A percentile compares a stretch with the other conserved stretches of the same genome.
Evolutionary conservation across 2,113 vertebrate species (phyloP).

Genomic region (Cebidichthys violaceus): DNA sequence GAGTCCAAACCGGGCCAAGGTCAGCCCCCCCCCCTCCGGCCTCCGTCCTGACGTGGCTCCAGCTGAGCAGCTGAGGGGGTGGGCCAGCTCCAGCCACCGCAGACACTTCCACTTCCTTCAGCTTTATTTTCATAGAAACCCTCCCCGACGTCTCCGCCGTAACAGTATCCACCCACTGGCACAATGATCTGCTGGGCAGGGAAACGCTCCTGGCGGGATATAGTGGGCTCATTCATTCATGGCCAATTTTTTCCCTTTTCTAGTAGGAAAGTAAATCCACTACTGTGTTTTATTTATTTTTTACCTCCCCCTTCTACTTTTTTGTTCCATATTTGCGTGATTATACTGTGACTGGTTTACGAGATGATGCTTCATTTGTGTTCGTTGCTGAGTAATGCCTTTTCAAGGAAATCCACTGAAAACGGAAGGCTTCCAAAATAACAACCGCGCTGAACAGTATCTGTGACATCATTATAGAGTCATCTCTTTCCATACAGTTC

Average conservation of each 20-base stretch:
- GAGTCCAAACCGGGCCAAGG: conserved; percentile 48
- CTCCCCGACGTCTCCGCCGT: conserved; percentile 65
- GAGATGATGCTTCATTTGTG: conserved; percentile 42
- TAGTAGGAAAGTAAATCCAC: conserved; percentile 73
- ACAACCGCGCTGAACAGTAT: conserved; percentile 1
- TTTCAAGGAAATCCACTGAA: conserved; percentile 36
- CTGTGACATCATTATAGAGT: conserved; percentile 18
- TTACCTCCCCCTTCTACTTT: conserved; percentile 43
- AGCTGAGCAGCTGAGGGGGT: conserved; percentile 71
- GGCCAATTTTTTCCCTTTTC: conserved; percentile 73
- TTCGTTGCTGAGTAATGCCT: conserved; percentile 37
- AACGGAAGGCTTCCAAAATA: conserved; percentile 22
- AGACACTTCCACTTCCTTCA: conserved; percentile 77
- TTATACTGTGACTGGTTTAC: conserved; percentile 49
- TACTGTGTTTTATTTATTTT: conserved; percentile 50
- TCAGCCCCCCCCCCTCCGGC: conserved; percentile 41
- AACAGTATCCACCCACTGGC: conserved; percentile 81
- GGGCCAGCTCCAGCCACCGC: conserved; percentile 71
- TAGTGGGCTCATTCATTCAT: conserved; percentile 81
- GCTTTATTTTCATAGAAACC: conserved; percentile 77
- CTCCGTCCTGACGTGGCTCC: conserved; percentile 52
- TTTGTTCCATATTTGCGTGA: conserved; percentile 64
- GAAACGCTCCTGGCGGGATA: conserved; percentile 74
- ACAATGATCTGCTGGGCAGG: conserved; percentile 77
- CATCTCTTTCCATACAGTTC: neutral